These are phyloP conservation scores for Drosophila biarmipes DNA, from an alignment of 1,140 invertebrate genomes.

Conservation along the genomic window DNA sequence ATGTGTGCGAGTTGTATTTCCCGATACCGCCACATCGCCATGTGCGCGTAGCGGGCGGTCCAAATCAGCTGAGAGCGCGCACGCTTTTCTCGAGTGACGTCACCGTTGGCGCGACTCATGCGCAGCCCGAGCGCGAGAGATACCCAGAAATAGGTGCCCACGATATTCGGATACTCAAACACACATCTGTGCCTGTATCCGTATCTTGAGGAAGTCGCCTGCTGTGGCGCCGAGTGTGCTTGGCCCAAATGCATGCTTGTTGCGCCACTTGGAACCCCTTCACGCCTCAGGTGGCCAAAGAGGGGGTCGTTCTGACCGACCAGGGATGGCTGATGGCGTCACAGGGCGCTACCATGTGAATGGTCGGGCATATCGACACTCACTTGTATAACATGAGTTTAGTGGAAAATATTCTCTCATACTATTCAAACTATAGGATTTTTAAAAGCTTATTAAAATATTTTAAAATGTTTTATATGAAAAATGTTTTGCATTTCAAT, in stretches of 20 bases:
- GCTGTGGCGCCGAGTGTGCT: slow-evolving; percentile 33
- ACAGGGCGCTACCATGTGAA: slow-evolving; percentile 13
- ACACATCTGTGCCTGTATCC: slow-evolving; percentile 8
- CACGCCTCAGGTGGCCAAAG: neutral
- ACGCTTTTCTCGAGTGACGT: slow-evolving; percentile 67
- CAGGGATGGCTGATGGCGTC: slow-evolving; percentile 33
- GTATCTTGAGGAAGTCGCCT: slow-evolving; percentile 42
- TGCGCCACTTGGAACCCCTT: slow-evolving; percentile 38
- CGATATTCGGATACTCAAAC: neutral
- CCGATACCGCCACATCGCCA: slow-evolving; percentile 51
- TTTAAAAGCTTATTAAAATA: too few relatives aligned
- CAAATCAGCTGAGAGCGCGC: slow-evolving; percentile 68
- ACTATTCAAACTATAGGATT: too few relatives aligned
- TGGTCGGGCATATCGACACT: neutral
- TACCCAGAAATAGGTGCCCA: slow-evolving; percentile 8
- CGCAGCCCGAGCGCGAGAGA: slow-evolving; percentile 35
- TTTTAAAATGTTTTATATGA: too few relatives aligned
- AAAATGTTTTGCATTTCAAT: too few relatives aligned
- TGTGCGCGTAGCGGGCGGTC: slow-evolving; percentile 49
- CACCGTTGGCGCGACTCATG: slow-evolving; percentile 61
- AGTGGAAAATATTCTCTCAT: neutral
- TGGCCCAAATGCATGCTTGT: slow-evolving; percentile 64
- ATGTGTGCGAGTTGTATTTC: slow-evolving; percentile 47
- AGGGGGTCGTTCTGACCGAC: slow-evolving; percentile 15
- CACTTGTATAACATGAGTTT: neutral